phyloP scores from a whole-genome alignment of 2,888 invertebrate species.

The Chaetogeoica ovagalla region DNA sequence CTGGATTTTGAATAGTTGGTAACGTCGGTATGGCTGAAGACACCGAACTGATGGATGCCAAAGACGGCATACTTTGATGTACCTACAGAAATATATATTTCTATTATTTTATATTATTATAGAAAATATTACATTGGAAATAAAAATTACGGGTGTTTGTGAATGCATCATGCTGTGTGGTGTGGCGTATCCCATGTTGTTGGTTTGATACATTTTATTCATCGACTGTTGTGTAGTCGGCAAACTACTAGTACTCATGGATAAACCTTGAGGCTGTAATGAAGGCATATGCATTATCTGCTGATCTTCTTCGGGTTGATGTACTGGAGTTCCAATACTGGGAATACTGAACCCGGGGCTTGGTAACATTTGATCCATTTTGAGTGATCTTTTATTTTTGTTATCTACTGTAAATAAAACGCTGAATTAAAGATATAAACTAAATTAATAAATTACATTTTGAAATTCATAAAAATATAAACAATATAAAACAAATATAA shows the following conservation, averaged over 20 bases:
- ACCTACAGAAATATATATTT: background rate
- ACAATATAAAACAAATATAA: background rate
- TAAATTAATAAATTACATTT: background rate
- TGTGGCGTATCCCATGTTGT: slow-evolving; percentile 68
- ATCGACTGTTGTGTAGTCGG: slow-evolving; percentile 38
- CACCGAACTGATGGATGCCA: slow-evolving; percentile 41
- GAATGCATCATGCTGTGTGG: slow-evolving; percentile 87
- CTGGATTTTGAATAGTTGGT: slow-evolving; percentile 63
- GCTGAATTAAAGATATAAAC: background rate
- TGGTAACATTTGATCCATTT: slow-evolving; percentile 87
- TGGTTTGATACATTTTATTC: slow-evolving; percentile 60
- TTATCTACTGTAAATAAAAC: background rate
- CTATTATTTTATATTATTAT: background rate
- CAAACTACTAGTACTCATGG: slow-evolving; percentile 38
- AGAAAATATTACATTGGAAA: background rate
- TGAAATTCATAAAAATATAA: background rate
- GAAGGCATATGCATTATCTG: slow-evolving; percentile 72
- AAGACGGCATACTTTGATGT: slow-evolving; percentile 51
- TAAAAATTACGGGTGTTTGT: slow-evolving; percentile 76
- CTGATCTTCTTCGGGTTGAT: slow-evolving; percentile 89
- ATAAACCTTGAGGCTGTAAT: slow-evolving; percentile 62
- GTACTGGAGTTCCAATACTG: slow-evolving; percentile 85
- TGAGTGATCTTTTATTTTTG: background rate
- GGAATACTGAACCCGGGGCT: slow-evolving; percentile 88
- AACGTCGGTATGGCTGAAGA: slow-evolving; percentile 37